Evolutionary conservation across 2,113 vertebrate species (phyloP).

Genomic region (Notiomystis cincta): DNA sequence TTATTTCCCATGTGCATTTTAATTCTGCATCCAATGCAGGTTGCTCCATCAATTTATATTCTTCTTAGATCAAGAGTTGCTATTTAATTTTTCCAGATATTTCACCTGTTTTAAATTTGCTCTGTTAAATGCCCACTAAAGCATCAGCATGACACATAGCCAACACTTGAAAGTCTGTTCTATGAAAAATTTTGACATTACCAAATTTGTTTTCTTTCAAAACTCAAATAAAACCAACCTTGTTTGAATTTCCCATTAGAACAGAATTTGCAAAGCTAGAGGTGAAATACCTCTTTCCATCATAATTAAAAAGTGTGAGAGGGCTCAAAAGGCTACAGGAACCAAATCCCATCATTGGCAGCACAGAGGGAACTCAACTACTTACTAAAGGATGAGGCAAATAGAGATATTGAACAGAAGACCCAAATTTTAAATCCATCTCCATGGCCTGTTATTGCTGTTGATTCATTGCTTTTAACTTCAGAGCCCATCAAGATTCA

Average conservation of each 20-base stretch:
- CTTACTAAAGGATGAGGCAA: not conserved
- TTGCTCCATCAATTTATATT: constrained; percentile 8
- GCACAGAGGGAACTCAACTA: not conserved
- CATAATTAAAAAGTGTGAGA: not conserved
- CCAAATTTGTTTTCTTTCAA: constrained; percentile 20
- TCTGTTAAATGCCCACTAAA: not conserved
- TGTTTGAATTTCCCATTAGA: not conserved
- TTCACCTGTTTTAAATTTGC: not conserved
- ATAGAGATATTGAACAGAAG: not conserved
- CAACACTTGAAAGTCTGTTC: not conserved
- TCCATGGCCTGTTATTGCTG: not conserved
- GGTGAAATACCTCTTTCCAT: not conserved
- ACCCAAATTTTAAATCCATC: not conserved
- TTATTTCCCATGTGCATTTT: constrained; percentile 46
- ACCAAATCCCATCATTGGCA: not conserved
- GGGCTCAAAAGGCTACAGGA: not conserved
- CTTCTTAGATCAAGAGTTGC: constrained; percentile 1
- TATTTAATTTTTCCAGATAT: constrained; percentile 23
- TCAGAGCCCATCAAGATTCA: not conserved
- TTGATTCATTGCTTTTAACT: not conserved
- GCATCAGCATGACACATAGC: not conserved
- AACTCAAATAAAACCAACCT: not conserved
- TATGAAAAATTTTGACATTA: not conserved
- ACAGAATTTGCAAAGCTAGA: not conserved
- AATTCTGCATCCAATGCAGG: constrained; percentile 20